A percentile compares a stretch with the other conserved stretches of the same genome.
Conservation (phyloP, 1,140 invertebrate species). For the Drosophila bipectinata region DNA sequence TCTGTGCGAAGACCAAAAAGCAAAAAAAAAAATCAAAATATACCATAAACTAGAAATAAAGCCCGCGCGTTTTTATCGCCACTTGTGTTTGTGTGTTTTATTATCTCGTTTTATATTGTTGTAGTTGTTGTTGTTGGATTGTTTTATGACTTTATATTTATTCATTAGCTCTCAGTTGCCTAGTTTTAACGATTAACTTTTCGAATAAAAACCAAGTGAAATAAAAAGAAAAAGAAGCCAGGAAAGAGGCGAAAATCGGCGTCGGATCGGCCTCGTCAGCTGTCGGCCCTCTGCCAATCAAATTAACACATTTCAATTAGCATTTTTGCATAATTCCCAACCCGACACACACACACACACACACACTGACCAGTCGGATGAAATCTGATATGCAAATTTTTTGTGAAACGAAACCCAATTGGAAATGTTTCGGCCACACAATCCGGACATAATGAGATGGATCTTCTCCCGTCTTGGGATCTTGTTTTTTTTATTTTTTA, state of each 20-base stretch:
- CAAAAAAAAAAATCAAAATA: not conserved
- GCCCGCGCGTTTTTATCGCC: slow-evolving; percentile 29
- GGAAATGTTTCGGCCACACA: slow-evolving; percentile 47
- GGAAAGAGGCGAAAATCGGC: slow-evolving; percentile 23
- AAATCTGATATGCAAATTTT: slow-evolving; percentile 48
- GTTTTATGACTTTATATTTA: slow-evolving; percentile 75
- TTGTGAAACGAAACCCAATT: slow-evolving; percentile 38
- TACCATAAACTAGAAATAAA: slow-evolving; percentile 9
- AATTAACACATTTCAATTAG: slow-evolving; percentile 80
- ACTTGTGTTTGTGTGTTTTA: slow-evolving; percentile 32
- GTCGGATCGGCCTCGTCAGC: slow-evolving; percentile 15
- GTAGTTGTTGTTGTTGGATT: slow-evolving; percentile 28
- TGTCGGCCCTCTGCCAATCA: slow-evolving; percentile 68
- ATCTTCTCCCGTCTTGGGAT: slow-evolving; percentile 9
- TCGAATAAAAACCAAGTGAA: slow-evolving; percentile 10
- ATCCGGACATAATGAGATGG: slow-evolving; percentile 42
- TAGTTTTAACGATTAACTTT: slow-evolving; percentile 62
- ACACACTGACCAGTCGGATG: slow-evolving; percentile 19
- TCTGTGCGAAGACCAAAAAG: not conserved
- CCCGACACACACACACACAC: slow-evolving; percentile 20
- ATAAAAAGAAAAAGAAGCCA: slow-evolving; percentile 30
- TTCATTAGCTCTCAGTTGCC: slow-evolving; percentile 64
- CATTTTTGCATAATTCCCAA: slow-evolving; percentile 62
- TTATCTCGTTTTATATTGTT: slow-evolving; percentile 37
- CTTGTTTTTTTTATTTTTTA: no score